Evolutionary conservation across 2,113 vertebrate genomes (phyloP), one percentile per base, ranked within the genome.

Genomic region (Pogonocichla stellata): DNA sequence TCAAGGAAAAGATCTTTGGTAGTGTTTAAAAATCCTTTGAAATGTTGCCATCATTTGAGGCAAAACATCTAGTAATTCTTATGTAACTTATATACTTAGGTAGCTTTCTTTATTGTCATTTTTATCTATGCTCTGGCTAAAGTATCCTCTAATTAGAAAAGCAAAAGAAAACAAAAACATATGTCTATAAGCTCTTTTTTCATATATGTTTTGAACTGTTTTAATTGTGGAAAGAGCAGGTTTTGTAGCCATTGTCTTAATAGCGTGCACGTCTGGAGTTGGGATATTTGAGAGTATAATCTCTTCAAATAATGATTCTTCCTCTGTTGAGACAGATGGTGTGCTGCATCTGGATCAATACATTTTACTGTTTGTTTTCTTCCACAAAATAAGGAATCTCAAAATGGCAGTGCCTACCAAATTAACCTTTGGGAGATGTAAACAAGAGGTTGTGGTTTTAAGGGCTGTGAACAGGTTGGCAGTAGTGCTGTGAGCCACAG

Each of bases 131-230:
- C 3, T 56, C 4, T 62, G 17, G 5, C 16, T 90, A 10, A 50
- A 50, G 22, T 51, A 5, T 26, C 12, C 29, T 43, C 62, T 51
- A 58, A 36, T 48, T 79, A 80, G 20, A 42, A 80, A 36, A 72
- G 6, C 5, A 36, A 50, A 38, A 43, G 6, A 0, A 24, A 28
- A 19, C 2, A 19, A 16, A 75, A 48, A 6, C 7, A 60, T 9
- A 8, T 29, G 10, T 38, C 72, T 10, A 18, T 43, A 26, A 71
- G 9, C 9, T 88, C 8, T 57, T 91, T 29, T 36, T 53, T 28
- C 0, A 0, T 82, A 6, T 57, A 1, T 51, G 26, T 65, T 80
- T 72, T 78, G 34, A 73, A 33, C 24, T 47, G 3, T 84, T 10
- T 60, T 67, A 56, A 42, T 40, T 77, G 23, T 64, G 53, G 56